A percentile compares a stretch with the other conserved stretches of the same genome.
phyloP scores from a whole-genome alignment of 2,113 vertebrate genomes.

The Sinosuthora webbiana region DNA sequence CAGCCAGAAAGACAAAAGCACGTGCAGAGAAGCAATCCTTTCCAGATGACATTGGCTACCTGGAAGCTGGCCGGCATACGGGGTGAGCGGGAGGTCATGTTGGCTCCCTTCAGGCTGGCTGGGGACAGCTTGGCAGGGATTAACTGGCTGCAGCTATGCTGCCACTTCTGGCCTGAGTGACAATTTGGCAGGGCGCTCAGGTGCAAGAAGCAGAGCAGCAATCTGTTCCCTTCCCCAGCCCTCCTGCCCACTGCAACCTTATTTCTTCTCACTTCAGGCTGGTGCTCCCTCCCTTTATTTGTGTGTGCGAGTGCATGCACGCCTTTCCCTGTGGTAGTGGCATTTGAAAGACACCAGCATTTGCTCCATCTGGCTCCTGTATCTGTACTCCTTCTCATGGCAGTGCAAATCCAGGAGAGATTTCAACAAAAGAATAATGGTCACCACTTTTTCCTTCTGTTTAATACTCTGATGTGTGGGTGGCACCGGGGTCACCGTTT shows the following conservation, averaged over 20 bases:
- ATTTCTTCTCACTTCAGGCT: neutral
- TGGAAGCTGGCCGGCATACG: neutral
- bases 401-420: neutral
- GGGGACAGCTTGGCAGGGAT: conserved; percentile 10
- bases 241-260: conserved; percentile 9
- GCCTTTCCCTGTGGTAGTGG: neutral
- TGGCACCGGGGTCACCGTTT: neutral
- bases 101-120: conserved; percentile 22
- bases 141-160: neutral
- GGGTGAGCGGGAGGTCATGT: conserved; percentile 9
- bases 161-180: conserved; percentile 42
- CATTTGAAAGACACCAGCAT: neutral
- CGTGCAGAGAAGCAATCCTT: neutral
- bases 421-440: neutral
- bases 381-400: neutral
- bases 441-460: neutral
- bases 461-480: neutral
- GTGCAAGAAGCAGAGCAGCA: conserved; percentile 47
- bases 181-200: neutral
- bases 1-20: neutral
- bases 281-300: neutral
- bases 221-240: conserved; percentile 46
- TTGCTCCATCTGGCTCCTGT: conserved; percentile 39
- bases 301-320: accelerated
- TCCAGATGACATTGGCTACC: neutral